Evolutionary conservation across 2,888 invertebrate species (phyloP).

Genomic region (Amblyteles armatorius): DNA sequence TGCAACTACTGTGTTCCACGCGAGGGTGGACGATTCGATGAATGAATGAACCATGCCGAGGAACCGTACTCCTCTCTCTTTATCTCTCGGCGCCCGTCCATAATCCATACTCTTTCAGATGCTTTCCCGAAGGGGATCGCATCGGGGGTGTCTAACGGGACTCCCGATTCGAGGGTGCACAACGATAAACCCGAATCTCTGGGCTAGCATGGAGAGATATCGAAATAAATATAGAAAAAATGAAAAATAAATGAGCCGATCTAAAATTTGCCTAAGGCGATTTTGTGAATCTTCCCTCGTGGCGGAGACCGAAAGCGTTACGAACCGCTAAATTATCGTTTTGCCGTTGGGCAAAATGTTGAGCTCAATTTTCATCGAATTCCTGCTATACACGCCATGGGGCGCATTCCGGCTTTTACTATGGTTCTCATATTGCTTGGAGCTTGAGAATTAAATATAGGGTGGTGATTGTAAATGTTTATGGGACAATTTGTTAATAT

Average conservation of each 20-base stretch:
- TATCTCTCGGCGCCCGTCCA: constrained; percentile 25
- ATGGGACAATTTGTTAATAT: too few relatives aligned
- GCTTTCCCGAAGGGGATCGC: constrained; percentile 23
- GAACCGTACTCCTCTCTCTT: constrained; percentile 26
- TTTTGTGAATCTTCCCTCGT: constrained; percentile 21
- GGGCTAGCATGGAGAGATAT: constrained; percentile 34
- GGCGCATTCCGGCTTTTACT: too few relatives aligned
- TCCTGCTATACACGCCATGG: background rate
- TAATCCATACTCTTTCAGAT: constrained; percentile 55
- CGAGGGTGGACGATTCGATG: constrained; percentile 51
- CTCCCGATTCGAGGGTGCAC: constrained; percentile 42
- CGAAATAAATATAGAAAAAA: constrained; percentile 2
- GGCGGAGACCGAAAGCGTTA: background rate
- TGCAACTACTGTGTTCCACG: constrained; percentile 23
- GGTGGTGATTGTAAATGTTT: too few relatives aligned
- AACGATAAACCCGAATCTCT: constrained; percentile 33
- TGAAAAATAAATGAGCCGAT: constrained; percentile 37
- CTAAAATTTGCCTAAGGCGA: constrained; percentile 61
- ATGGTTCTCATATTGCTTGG: too few relatives aligned
- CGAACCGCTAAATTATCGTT: constrained; percentile 16
- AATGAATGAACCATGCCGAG: constrained; percentile 57
- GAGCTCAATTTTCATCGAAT: background rate
- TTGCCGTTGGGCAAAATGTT: background rate
- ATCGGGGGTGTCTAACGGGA: constrained; percentile 25
- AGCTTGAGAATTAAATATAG: too few relatives aligned